Evolutionary conservation across 1,140 invertebrate genomes (phyloP).

Genomic region (Drosophila rhopaloa): DNA sequence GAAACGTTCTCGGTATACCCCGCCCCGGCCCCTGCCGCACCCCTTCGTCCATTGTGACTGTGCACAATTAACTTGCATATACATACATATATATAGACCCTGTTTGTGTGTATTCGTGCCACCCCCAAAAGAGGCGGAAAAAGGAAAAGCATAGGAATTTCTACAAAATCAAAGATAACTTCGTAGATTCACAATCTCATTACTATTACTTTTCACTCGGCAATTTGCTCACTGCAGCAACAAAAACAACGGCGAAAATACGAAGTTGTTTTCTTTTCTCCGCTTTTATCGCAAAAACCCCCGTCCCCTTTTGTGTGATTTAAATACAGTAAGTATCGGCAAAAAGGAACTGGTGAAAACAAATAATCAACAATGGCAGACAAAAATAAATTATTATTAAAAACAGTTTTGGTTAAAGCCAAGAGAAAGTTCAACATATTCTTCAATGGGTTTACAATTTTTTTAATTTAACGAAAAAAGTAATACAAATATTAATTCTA

Average conservation of each 20-base stretch:
- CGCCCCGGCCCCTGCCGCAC: not conserved
- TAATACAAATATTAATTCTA: too few species aligned
- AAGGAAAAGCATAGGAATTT: constrained; percentile 53
- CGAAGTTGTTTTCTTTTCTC: constrained; percentile 30
- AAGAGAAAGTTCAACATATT: too few species aligned
- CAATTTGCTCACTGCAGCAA: constrained; percentile 9
- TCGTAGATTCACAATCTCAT: constrained; percentile 18
- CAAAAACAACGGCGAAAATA: constrained; percentile 25
- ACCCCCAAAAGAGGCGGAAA: constrained; percentile 16
- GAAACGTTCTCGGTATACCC: not conserved
- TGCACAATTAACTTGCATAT: constrained; percentile 46
- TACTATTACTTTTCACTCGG: constrained; percentile 8
- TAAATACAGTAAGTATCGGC: constrained; percentile 20
- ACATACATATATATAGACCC: constrained; percentile 1
- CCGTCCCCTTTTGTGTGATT: not conserved
- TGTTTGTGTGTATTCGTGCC: constrained; percentile 8
- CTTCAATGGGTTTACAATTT: too few species aligned
- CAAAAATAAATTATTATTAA: too few species aligned
- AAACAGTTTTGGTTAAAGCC: too few species aligned
- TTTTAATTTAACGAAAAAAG: too few species aligned
- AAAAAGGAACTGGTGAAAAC: not conserved
- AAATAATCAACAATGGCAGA: not conserved
- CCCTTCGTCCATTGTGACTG: constrained; percentile 27
- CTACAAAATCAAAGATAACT: constrained; percentile 33
- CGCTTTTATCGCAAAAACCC: constrained; percentile 61